Evolutionary conservation across 2,888 invertebrate species (phyloP).

Genomic region (Eudemis profundana): DNA sequence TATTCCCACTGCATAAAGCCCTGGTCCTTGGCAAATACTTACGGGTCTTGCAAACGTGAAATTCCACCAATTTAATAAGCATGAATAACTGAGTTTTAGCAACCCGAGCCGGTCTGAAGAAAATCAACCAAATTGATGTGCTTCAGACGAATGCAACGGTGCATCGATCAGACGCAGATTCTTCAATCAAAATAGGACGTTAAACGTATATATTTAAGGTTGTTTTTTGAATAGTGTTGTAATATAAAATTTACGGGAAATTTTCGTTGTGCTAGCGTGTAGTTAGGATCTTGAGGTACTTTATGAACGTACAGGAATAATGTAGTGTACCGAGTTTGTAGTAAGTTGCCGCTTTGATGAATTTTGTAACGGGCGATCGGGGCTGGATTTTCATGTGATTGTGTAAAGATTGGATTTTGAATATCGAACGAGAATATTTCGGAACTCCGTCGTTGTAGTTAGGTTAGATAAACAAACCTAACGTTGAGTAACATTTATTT

Average conservation of each 20-base stretch:
- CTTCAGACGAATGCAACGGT: constrained; percentile 67
- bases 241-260: constrained; percentile 58
- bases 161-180: constrained; percentile 60
- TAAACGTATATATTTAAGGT: constrained; percentile 48
- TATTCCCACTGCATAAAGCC: neutral
- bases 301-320: constrained; percentile 60
- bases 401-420: constrained; percentile 6
- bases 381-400: constrained; percentile 18
- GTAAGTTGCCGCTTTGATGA: constrained; percentile 37
- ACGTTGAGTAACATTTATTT: neutral
- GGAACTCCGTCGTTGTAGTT: neutral
- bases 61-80: constrained; percentile 52
- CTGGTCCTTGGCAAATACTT: constrained; percentile 17
- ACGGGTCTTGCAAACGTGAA: constrained; percentile 7
- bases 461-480: neutral
- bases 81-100: constrained; percentile 48
- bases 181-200: constrained; percentile 49
- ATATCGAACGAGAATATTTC: neutral
- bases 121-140: constrained; percentile 74
- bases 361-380: constrained; percentile 33
- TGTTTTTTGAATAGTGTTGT: constrained; percentile 46
- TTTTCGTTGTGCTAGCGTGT: constrained; percentile 64
- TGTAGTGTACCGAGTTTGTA: constrained; percentile 40
- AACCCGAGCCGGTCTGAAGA: constrained; percentile 59
- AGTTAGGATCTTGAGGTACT: constrained; percentile 68